Base-by-base conservation (phyloP, 1,140 invertebrate genomes). In the Lordiphosa mommai region DNA sequence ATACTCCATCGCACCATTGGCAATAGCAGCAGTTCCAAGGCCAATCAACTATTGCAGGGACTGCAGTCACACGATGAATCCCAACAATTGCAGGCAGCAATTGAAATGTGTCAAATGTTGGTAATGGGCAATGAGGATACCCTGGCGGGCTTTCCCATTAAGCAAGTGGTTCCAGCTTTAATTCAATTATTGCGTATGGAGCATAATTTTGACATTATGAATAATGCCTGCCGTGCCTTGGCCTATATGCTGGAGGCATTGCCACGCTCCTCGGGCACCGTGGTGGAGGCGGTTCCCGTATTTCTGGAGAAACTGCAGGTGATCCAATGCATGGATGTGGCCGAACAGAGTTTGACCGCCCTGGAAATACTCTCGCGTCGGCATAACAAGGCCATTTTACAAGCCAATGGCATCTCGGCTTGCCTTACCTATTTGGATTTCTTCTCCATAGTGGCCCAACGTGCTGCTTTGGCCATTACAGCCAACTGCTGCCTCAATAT, bases 121-220 rank as follows among this genome's bases (percentile, higher is more conserved):
- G 97, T 99, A 1, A 99, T 99, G 97, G 98, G 98, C 46, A 99
- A 99, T 89, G 98, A 99, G 90, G 98, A 99, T 86, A 99, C 97
- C 1, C 91, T 99, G 7, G 96, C 97, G 17, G 98, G 98, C 13
- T 99, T 99, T 89, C 98, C 98, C 0, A 96, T 99, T 0, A 97
- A 99, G 76, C 97, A 98, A 90, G 97, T 99, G 8, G 97, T 99
- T 8, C 97, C 98, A 7, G 97, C 97, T 2, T 92, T 99, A 2
- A 96, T 97, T 34, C 94, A 92, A 74, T 89, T 98, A 23, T 91
- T 98, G 1, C 93, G 94, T 17, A 96, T 97, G 91, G 96, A 98
- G 85, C 97, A 99, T 88, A 99, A 99, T 91, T 99, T 99, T 91
- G 98, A 99, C 89, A 98, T 99, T 92, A 99, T 99, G 98, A 98